Evolutionary conservation across 2,888 invertebrate genomes (phyloP), one percentile per base, ranked within the genome.

Genomic region (Nemotelus pantherinus): DNA sequence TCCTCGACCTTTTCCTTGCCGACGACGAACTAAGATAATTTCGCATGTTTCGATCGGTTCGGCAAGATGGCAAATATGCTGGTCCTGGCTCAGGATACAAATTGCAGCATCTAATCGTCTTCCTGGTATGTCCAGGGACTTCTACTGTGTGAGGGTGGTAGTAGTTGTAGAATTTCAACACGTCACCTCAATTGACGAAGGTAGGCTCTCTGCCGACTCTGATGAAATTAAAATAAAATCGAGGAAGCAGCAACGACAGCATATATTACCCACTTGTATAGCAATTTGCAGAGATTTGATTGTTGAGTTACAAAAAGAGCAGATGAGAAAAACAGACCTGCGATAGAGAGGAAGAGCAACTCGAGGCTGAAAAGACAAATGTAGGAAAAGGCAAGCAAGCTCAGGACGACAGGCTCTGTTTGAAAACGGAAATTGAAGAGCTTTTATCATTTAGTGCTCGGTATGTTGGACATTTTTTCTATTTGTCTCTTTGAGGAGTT

Each of bases 141-240:
- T 50, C 9, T 5, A 50, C 50, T 50, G 50, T 5, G 50, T 9
- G 9, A 7, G 50, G 50, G 5, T 50, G 5, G 50, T 50, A 50
- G 9, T 9, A 9, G 50, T 7, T 25, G 58, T 4, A 41, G 7
- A 60, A 60, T 60, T 60, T 25, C 60, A 60, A 60, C 25, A 60
- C 39, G 60, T 50, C 48, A 48, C 48, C 25, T 7, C 44, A 45
- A 6, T 68, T 68, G 67, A 68, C 39, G 50, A 48, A 68, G 67
- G 67, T 48, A 48, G n/a, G 48, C 67, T 68, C 50, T 65, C 3
- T 47, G 65, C 10, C 10, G 47, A 65, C 58, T 60, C 60, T 10
- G n/a, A 10, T 60, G 39, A 60, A 60, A 39, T 60, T 60, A 60
- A 60, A 39, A 60, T 60, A 39, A 60, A 60, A 39, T 60, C 41